phyloP scores from a whole-genome alignment of 2,113 vertebrate species.

The Irena cyanogastra region DNA sequence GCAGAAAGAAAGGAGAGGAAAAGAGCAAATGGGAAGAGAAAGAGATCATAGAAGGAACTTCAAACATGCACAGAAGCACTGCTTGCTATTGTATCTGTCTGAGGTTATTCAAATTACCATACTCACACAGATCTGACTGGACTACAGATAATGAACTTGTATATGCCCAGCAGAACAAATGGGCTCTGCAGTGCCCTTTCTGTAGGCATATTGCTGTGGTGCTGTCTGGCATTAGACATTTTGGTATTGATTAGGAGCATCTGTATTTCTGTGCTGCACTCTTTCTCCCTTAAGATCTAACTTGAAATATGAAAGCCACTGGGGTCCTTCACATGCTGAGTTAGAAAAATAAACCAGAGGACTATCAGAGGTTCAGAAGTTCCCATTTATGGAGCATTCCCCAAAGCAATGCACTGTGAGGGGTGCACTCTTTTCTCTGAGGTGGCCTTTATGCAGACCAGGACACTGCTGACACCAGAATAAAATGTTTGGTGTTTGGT shows the following conservation, averaged over 20 bases:
- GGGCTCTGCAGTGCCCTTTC: slow-evolving; percentile 15
- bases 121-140: slow-evolving; percentile 12
- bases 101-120: slow-evolving; percentile 30
- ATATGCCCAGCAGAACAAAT: slow-evolving; percentile 26
- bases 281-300: background rate
- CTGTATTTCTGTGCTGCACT: slow-evolving; percentile 25
- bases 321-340: background rate
- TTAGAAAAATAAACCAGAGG: background rate
- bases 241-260: background rate
- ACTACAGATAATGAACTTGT: slow-evolving; percentile 12
- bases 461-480: background rate
- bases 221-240: background rate
- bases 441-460: background rate
- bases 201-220: background rate
- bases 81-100: background rate
- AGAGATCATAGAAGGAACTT: background rate
- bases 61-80: background rate
- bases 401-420: background rate
- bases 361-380: background rate
- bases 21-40: slow-evolving; percentile 2
- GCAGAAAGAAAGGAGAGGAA: background rate
- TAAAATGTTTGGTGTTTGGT: rapidly evolving
- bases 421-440: background rate
- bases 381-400: background rate
- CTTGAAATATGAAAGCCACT: background rate